A percentile compares a stretch with the other conserved stretches of the same genome.
Evolutionary conservation across 2,113 vertebrate genomes (phyloP).

Genomic region (Gallinago undulata): DNA sequence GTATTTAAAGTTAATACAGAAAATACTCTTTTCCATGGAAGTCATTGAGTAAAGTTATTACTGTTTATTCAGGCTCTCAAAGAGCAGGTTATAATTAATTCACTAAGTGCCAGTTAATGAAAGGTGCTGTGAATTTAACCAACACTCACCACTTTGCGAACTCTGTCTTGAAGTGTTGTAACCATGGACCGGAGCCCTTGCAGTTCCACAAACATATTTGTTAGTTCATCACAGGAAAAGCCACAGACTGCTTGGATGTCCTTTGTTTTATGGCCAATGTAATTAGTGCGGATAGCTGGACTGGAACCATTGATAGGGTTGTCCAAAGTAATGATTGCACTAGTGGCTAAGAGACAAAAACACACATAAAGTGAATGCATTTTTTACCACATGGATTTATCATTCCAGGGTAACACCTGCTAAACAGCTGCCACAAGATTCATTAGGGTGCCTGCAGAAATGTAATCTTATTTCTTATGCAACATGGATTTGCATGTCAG

Average conservation of each 20-base stretch:
- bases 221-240: slow-evolving; percentile 92
- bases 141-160: slow-evolving; percentile 89
- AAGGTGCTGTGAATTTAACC: not conserved
- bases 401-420: slow-evolving; percentile 18
- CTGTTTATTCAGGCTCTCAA: not conserved
- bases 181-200: slow-evolving; percentile 88
- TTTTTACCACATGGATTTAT: not conserved
- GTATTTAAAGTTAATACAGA: not conserved
- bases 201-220: slow-evolving; percentile 90
- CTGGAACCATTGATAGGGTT: slow-evolving; percentile 92
- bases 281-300: slow-evolving; percentile 92
- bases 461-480: slow-evolving; percentile 43
- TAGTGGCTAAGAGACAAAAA: slow-evolving; percentile 68
- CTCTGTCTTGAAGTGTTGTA: slow-evolving; percentile 85
- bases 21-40: not conserved
- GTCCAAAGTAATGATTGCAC: slow-evolving; percentile 85
- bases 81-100: not conserved
- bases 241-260: slow-evolving; percentile 90
- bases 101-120: not conserved
- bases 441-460: slow-evolving; percentile 22
- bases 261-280: slow-evolving; percentile 93
- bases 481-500: not conserved
- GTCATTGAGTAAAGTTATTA: not conserved
- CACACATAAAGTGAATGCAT: not conserved
- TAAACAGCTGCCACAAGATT: slow-evolving; percentile 41